These are phyloP conservation scores for Chascanopsetta lugubris DNA, from an alignment of 2,113 vertebrate species.

Conservation along the genomic window DNA sequence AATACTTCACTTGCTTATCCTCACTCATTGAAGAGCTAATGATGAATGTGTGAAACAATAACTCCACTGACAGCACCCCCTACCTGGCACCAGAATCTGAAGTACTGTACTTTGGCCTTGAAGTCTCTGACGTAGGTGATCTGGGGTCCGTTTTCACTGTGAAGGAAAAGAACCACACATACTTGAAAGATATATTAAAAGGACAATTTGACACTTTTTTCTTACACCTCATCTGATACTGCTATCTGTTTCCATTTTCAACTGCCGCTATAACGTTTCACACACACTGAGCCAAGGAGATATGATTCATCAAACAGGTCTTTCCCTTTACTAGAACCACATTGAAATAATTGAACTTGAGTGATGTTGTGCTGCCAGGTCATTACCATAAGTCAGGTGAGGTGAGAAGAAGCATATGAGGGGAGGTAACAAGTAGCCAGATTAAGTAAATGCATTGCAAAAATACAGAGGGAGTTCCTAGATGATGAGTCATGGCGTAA, in stretches of 20 bases:
- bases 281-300: too few relatives aligned
- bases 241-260: neutral
- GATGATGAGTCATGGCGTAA: neutral
- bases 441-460: constrained; percentile 1
- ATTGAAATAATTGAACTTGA: neutral
- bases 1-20: too few relatives aligned
- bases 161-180: neutral
- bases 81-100: constrained; percentile 99
- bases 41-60: neutral
- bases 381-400: constrained; percentile 13
- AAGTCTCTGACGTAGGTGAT: constrained; percentile 98
- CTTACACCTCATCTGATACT: neutral
- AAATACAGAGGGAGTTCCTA: constrained; percentile 13
- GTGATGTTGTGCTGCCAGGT: neutral
- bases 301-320: constrained; percentile 48
- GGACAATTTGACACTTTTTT: neutral
- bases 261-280: constrained; percentile 18
- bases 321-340: constrained; percentile 13
- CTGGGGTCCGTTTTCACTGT: constrained; percentile 96
- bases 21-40: too few relatives aligned
- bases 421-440: constrained; percentile 2
- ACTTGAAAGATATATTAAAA: neutral
- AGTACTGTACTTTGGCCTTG: constrained; percentile 98
- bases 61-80: neutral
- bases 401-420: constrained; percentile 1